These are phyloP conservation scores for Phallusia fumigata DNA, from an alignment of 23 tunicate genomes.

Conservation along the genomic window DNA sequence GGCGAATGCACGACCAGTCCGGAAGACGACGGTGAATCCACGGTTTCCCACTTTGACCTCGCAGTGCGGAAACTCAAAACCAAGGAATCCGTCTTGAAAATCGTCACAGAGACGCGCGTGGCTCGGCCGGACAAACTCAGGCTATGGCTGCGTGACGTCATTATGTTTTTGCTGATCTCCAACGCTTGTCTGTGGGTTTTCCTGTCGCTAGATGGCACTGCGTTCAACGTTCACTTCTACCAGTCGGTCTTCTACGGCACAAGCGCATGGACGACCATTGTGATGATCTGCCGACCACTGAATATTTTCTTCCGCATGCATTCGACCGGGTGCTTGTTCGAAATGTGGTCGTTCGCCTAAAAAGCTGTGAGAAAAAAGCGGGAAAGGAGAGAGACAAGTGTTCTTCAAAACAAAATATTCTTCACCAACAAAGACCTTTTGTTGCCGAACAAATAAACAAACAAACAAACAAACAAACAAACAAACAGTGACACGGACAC, in stretches of 20 bases:
- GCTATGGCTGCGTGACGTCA: slow-evolving; percentile 42
- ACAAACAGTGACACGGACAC: too few relatives aligned
- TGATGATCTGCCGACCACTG: slow-evolving; percentile 68
- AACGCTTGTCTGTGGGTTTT: slow-evolving; percentile 76
- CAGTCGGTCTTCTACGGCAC: slow-evolving; percentile 44
- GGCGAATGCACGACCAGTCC: not conserved
- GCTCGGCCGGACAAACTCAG: slow-evolving; percentile 61
- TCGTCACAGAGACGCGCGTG: slow-evolving; percentile 44
- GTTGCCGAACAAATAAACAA: too few relatives aligned
- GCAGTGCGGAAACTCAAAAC: not conserved
- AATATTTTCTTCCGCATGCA: slow-evolving; percentile 77
- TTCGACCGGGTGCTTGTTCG: slow-evolving; percentile 78
- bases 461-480: too few relatives aligned
- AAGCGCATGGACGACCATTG: slow-evolving; percentile 57
- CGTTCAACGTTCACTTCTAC: slow-evolving; percentile 32
- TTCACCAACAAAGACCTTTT: too few relatives aligned
- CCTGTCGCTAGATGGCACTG: slow-evolving; percentile 66
- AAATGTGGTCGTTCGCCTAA: slow-evolving; percentile 82
- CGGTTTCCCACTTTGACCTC: not conserved
- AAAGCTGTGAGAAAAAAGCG: not conserved
- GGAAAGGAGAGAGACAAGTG: too few relatives aligned
- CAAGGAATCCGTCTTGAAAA: slow-evolving; percentile 30
- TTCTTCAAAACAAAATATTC: too few relatives aligned
- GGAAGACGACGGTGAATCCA: not conserved
- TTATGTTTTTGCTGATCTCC: slow-evolving; percentile 60